A percentile compares a stretch with the other conserved stretches of the same genome.
phyloP scores from a whole-genome alignment of 2,888 invertebrate genomes.

The Epistrophe grossulariae region DNA sequence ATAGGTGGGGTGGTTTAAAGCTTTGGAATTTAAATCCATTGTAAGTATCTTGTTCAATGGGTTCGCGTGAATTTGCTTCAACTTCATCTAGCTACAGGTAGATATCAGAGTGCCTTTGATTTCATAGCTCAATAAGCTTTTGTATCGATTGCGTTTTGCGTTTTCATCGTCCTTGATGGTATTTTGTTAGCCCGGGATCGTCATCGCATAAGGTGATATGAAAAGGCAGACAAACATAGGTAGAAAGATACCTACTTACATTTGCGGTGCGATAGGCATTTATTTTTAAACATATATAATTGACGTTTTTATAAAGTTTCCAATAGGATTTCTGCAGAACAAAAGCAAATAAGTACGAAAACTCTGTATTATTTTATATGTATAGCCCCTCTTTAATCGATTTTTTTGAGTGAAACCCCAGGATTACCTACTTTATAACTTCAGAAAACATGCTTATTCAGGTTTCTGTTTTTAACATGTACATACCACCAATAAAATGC shows the following conservation, averaged over 20 bases:
- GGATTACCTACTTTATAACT: conserved; percentile 13
- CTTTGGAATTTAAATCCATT: conserved; percentile 15
- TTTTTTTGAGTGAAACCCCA: conserved; percentile 23
- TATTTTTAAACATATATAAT: conserved; percentile 70
- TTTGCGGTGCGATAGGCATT: conserved; percentile 56
- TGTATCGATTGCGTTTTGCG: conserved; percentile 61
- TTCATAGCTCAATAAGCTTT: conserved; percentile 71
- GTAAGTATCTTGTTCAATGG: conserved; percentile 62
- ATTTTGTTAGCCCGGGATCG: conserved; percentile 39
- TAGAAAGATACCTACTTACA: conserved; percentile 18
- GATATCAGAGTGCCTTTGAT: conserved; percentile 70
- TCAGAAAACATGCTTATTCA: conserved; percentile 35
- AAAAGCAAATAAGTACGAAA: conserved; percentile 46
- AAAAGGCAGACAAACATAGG: neutral
- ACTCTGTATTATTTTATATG: conserved; percentile 50
- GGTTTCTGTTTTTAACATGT: conserved; percentile 18
- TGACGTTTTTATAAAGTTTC: conserved; percentile 64
- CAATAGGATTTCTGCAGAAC: conserved; percentile 52
- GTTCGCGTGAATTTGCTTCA: conserved; percentile 58
- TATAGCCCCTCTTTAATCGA: conserved; percentile 49
- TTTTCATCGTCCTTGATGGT: conserved; percentile 46
- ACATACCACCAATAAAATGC: neutral
- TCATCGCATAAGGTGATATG: conserved; percentile 15
- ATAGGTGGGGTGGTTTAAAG: conserved; percentile 2
- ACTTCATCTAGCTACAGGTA: conserved; percentile 57